phyloP scores from a whole-genome alignment of 2,888 invertebrate species.

The Kryphioiulus occultus region DNA sequence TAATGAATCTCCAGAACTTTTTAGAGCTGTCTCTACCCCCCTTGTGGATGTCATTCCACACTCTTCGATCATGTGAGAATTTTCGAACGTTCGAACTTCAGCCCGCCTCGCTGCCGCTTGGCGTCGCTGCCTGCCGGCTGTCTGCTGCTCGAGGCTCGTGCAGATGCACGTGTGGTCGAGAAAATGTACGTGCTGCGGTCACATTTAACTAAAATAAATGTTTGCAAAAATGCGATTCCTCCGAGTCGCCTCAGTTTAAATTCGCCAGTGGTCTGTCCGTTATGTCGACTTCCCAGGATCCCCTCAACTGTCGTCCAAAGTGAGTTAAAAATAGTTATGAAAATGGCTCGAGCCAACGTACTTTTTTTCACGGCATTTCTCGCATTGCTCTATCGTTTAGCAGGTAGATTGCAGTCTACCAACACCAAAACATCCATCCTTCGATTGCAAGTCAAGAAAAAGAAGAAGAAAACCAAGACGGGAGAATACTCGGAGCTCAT shows the following conservation, averaged over 20 bases:
- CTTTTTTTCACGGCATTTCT: not conserved
- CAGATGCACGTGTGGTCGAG: not conserved
- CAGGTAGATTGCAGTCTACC: not conserved
- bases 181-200: not conserved
- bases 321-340: not conserved
- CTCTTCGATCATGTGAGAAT: too few relatives aligned
- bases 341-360: not conserved
- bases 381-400: too few relatives aligned
- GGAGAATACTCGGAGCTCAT: constrained; percentile 1
- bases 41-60: too few relatives aligned
- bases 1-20: too few relatives aligned
- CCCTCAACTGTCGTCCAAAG: not conserved
- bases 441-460: not conserved
- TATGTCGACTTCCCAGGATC: not conserved
- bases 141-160: not conserved
- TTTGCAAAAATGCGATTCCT: not conserved
- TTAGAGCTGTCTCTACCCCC: too few relatives aligned
- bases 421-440: not conserved
- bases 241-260: not conserved
- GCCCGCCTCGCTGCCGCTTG: not conserved
- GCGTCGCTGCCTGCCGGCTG: not conserved
- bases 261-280: not conserved
- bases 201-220: not conserved
- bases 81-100: not conserved
- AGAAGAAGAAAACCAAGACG: not conserved